Evolutionary conservation across 2,113 vertebrate genomes (phyloP).

Genomic region (Sterna hirundo): DNA sequence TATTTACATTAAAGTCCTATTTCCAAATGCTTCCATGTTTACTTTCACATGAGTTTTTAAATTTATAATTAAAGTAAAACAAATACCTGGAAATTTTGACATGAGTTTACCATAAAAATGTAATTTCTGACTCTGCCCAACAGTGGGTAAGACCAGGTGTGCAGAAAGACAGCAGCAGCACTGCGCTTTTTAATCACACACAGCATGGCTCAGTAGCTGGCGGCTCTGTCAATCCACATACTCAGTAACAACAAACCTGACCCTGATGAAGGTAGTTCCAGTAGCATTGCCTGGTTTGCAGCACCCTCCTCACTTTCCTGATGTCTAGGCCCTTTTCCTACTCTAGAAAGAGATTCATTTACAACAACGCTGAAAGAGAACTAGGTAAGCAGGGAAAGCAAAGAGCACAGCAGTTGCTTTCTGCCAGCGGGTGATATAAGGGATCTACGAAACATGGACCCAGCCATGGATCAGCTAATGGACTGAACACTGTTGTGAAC

Average conservation of each 20-base stretch:
- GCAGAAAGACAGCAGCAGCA: neutral
- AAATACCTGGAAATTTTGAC: neutral
- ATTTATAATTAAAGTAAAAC: neutral
- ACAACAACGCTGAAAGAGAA: neutral
- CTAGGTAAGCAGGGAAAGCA: neutral
- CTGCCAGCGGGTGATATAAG: neutral
- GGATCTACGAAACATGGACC: neutral
- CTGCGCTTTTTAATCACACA: neutral
- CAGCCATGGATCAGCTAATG: neutral
- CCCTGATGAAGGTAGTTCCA: neutral
- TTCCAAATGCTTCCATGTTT: neutral
- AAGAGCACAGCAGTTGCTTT: neutral
- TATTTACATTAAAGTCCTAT: neutral
- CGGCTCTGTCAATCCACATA: neutral
- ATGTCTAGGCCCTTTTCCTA: neutral
- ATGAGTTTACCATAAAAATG: neutral
- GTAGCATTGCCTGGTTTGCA: neutral
- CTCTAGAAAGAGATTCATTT: neutral
- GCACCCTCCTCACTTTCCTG: neutral
- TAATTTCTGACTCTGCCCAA: neutral
- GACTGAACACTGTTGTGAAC: neutral
- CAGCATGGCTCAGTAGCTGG: neutral
- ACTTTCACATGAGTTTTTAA: neutral
- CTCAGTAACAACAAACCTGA: neutral
- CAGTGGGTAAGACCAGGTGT: neutral